Evolutionary conservation across 2,888 invertebrate species (phyloP), one percentile per base, ranked within the genome.

Genomic region (Hyposoter didymator): DNA sequence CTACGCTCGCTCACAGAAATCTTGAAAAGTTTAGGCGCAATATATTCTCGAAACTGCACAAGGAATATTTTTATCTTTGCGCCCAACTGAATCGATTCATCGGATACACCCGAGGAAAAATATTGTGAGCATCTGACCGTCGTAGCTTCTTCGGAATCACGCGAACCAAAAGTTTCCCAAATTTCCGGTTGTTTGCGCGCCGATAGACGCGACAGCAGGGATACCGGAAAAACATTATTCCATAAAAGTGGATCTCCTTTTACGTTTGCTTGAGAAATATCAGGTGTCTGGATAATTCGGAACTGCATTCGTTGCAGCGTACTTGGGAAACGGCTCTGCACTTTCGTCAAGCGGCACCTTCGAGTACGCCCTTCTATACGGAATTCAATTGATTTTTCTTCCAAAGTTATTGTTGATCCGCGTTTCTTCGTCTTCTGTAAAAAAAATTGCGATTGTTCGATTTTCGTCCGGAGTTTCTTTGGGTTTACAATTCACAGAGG

Each of bases 101-200:
- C 64, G 64, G 32, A 39, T 66, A 7, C 35, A 43, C 43, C 28
- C 62, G 19, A 66, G 7, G 39, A 66, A 66, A 66, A 66, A 3
- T n/a, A 66, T 67, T 22, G 22, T 22, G 43, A 8, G 5, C 39
- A 19, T 66, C 19, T 66, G 43, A 22, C 67, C 39, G 19, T 66
- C 8, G 43, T 67, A 8, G 7, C 10, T 67, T 67, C 12, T 14
- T 22, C 55, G 10, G 55, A n/a, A 55, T 22, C 55, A 22, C 8
- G n/a, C 19, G 43, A 22, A 14, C 39, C 19, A 45, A 39, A 7
- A 10, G 39, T 10, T 10, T 1, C 39, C 8, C 66, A 32, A 8
- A 39, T 66, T 10, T 66, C 22, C 22, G 10, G 3, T 22, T 10
- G 22, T 8, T 55, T 22, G 8, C 10, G 8, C n/a, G 22, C 10